Evolutionary conservation across 2,888 invertebrate genomes (phyloP).

Genomic region (Lomographa bimaculata): DNA sequence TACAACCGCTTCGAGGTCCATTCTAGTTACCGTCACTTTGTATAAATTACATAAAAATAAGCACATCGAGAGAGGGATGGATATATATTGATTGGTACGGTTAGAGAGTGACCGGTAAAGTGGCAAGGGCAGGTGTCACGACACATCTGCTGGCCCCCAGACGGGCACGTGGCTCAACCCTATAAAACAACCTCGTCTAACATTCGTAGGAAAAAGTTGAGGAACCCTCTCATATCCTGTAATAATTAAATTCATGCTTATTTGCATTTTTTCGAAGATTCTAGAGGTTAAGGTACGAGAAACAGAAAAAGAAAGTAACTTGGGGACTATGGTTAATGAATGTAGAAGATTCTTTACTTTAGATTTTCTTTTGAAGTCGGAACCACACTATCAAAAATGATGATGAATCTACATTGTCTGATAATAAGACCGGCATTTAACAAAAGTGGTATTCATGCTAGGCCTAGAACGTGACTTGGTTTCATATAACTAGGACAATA

Average conservation of each 20-base stretch:
- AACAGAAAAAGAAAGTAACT: constrained; percentile 1
- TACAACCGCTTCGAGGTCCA: constrained; percentile 74
- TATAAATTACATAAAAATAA: constrained; percentile 83
- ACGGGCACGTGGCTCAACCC: constrained; percentile 79
- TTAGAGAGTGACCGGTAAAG: constrained; percentile 68
- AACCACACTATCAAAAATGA: no score
- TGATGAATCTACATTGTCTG: no score
- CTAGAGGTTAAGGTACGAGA: constrained; percentile 1
- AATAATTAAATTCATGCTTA: constrained; percentile 44
- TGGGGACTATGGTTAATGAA: no score
- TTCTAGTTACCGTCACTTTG: constrained; percentile 81
- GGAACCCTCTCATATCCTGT: constrained; percentile 53
- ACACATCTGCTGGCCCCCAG: constrained; percentile 74
- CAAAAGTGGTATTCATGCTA: no score
- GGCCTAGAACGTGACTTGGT: no score
- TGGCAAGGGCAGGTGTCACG: constrained; percentile 80
- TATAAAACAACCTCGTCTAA: constrained; percentile 65
- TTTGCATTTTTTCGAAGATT: constrained; percentile 30
- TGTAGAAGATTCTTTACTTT: no score
- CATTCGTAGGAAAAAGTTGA: constrained; percentile 62
- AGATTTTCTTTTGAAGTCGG: no score
- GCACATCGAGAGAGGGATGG: constrained; percentile 67
- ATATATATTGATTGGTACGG: constrained; percentile 48
- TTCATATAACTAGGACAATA: no score
- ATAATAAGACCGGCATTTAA: no score